Base-by-base conservation (phyloP, 2,113 vertebrate genomes). In the Anser brachyrhynchus region DNA sequence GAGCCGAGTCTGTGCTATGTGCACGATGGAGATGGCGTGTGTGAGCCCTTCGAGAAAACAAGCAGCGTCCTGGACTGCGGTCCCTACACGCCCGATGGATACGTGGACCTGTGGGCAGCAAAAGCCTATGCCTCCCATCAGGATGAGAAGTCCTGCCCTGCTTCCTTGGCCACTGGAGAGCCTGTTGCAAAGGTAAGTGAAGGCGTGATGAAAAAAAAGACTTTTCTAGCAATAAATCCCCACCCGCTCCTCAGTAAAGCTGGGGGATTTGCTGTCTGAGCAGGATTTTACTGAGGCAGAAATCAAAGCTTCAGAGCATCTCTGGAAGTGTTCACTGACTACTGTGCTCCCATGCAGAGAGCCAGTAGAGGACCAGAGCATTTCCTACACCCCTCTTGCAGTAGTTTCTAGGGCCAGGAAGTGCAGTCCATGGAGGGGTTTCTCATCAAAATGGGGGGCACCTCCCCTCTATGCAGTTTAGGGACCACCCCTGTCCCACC, bases 1-100 rank as follows among this genome's bases (percentile, higher is more conserved):
- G 98, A 99, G 92, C 99, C 99, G 11, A 99, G 99, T 93, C 97
- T 98, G 66, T 99, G 99, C 97, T 99, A 99, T 3, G 89, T 99
- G 43, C 98, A 98, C 2, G 97, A 98, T 3, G 99, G 98, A 10
- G 99, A 99, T 2, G 98, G 98, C 0, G 94, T 99, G 57, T 99
- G 99, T 61, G 99, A 99, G 86, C 98, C 98, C 13, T 99, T 99
- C 8, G 99, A 99, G 95, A 98, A 92, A 46, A 96, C 91, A 65
- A 98, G 92, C 96, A 99, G 98, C 46, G 37, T 98, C 75, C 93
- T 91, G 69, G 99, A 99, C 97, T 99, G 99, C 67, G 99, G 98
- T 25, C 98, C 98, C 76, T 97, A 98, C 71, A 98, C 99, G 11
- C 99, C 99, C 0, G 74, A 98, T 70, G 99, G 98, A 33, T 99